Evolutionary conservation across 2,797 vertebrate species (phyloP), one percentile per base, ranked within the genome.

Genomic region (Myotis findleyi): DNA sequence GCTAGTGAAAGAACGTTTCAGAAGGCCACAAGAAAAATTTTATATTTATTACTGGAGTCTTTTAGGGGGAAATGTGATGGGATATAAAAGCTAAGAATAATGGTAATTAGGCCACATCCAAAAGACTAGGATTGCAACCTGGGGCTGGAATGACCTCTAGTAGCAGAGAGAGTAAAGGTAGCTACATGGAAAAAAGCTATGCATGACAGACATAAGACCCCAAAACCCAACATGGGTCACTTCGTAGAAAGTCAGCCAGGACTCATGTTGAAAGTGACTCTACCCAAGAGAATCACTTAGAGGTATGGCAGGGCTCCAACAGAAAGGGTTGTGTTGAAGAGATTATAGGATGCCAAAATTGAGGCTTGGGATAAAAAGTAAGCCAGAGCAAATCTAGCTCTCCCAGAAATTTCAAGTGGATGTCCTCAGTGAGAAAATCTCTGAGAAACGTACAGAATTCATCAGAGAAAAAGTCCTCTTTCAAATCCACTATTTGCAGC

Each of bases 301-400:
- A 71, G 27, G 0, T 38, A 25, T 11, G 4, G 4, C 8, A 59
- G 14, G 9, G 20, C 0, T 49, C 44, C 4, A 9, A 5, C 7
- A 69, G 21, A 71, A 77, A 38, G 6, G 2, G 2, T 16, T 16
- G 4, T 44, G 8, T 30, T 85, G 36, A 33, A 36, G 12, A 71
- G 13, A 62, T 36, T 55, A 20, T 8, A 76, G 20, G 8, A 77
- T 36, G 27, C 13, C 33, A 27, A 23, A 7, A 51, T 5, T 30
- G 44, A 38, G 33, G 8, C 5, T 33, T 57, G 2, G 1, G 47
- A 14, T 14, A 53, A 51, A 36, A 57, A n/a, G 9, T 16, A 75
- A 36, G 14, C 11, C 79, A 89, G 59, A 77, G 62, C 66, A 86
- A 77, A 89, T 33, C 18, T 30, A 89, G 11, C 14, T 87, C 7